Conservation (phyloP, 2,113 vertebrate genomes). For the Vireo altiloquus region DNA sequence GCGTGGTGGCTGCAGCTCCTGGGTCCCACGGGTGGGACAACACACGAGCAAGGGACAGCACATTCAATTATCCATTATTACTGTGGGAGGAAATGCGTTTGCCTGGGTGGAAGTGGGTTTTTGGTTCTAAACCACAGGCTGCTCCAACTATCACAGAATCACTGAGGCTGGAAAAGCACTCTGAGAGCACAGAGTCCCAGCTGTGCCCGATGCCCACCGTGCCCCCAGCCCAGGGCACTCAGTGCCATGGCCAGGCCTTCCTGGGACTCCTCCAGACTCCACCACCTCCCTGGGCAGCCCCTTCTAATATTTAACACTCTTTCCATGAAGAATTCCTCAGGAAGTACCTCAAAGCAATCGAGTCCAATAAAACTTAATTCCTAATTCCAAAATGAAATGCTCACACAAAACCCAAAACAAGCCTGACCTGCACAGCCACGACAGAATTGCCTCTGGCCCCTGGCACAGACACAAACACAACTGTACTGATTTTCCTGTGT, state of each 20-base stretch:
- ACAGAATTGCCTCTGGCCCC: not conserved
- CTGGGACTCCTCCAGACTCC: not conserved
- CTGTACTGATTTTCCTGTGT: not conserved
- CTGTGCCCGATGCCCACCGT: not conserved
- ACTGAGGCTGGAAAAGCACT: not conserved
- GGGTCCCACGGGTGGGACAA: not conserved
- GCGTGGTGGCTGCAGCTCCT: not conserved
- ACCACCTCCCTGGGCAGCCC: not conserved
- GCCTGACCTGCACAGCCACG: not conserved
- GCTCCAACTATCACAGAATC: not conserved
- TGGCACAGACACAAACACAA: not conserved
- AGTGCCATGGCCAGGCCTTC: not conserved
- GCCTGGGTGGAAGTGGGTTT: not conserved
- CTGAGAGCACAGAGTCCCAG: fast-evolving
- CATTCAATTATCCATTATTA: fast-evolving
- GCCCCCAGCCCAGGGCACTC: not conserved
- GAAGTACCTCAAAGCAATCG: not conserved
- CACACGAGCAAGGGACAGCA: not conserved
- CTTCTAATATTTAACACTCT: not conserved
- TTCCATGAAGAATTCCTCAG: not conserved
- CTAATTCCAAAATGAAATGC: not conserved
- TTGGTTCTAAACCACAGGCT: not conserved
- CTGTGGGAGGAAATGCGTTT: no score
- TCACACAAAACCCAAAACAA: fast-evolving
- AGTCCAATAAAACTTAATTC: not conserved